Evolutionary conservation across 2,888 invertebrate genomes (phyloP), one percentile per base, ranked within the genome.

Genomic region (Pristionchus arcanus): DNA sequence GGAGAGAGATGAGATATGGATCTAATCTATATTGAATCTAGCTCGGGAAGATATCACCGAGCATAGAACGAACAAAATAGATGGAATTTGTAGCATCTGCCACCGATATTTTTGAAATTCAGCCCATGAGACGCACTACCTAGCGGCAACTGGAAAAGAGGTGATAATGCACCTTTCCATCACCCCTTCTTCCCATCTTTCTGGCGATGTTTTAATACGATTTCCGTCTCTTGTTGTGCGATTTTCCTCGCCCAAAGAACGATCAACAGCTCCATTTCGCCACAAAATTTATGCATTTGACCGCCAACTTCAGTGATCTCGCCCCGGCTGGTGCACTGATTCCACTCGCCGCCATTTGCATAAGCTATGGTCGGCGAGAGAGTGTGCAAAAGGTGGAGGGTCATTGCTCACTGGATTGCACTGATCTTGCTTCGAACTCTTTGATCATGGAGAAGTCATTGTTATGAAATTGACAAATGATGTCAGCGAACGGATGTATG

Each of bases 291-390:
- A 74, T 74, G 34, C 74, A 21, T 25, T 25, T 74, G 74, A 34
- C 74, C 74, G 21, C 42, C 21, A 31, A 74, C 74, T 37, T 74
- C 37, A 74, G 25, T 74, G 74, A 74, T 74, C 74, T 7, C 42
- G 25, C 19, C 74, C 13, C 74, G 5, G 37, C 31, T 37, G 74
- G 28, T 74, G 37, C 74, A 42, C 37, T 74, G 74, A 74, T 63
- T n/a, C n/a, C 25, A 21, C 63, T 2, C 63, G 21, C n/a, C 9
- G 9, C 4, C 25, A 63, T 63, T 63, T 63, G 63, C 63, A 63
- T 63, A 63, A 63, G 25, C 63, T 63, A n/a, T 63, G 63, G 9
- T 7, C n/a, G 63, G 9, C 63, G 63, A 63, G 63, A 63, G 63
- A 63, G 25, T n/a, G 25, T 7, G 63, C 1, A 7, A n/a, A n/a